Base-by-base conservation (phyloP, 1,140 invertebrate genomes). In the Belonocnema kinseyi region DNA sequence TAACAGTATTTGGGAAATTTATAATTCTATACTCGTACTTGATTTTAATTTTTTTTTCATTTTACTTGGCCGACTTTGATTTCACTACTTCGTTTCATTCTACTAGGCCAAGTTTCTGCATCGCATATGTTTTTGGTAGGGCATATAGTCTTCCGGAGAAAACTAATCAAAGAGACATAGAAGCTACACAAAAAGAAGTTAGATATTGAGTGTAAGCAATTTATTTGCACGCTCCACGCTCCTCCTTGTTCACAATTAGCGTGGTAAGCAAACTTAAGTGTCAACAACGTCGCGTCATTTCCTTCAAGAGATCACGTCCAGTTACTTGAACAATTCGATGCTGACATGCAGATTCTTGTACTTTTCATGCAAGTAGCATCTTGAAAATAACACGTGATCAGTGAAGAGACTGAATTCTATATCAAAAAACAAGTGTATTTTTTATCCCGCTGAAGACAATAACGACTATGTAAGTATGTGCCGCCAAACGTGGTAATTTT, bases 231-330 rank as follows among this genome's bases (percentile, higher is more conserved):
- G 40, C 40, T 56, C 10, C 54, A 19, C 17, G 17, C 16, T n/a
- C 17, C 17, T 17, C 6, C 10, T 11, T 58, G 19, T 52, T 78
- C 61, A 61, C 73, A 75, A 74, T 52, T 13, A 70, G 53, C 72
- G 50, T n/a, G 13, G 5, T 53, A 77, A 82, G 73, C 72, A 79
- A 10, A 50, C 33, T 26, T 73, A 46, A 75, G n/a, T 78, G 71
- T 73, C 14, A 80, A 78, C 75, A 75, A 51, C 58, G 54, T 56
- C 17, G 52, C 52, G 71, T 54, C 53, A 76, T 78, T 77, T 80
- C 50, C 54, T 14, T 21, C 26, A 21, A 54, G 40, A 51, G 56
- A 75, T 73, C 74, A 46, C 21, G 40, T 75, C 14, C 46, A 77
- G 50, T 78, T 75, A 26, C 72, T 17, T 26, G 33, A 66, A 19